Percentiles rank a stretch among this genome's conserved stretches.
Evolutionary conservation across 2,888 invertebrate species (phyloP).

Genomic region (Phyllotreta striolata): DNA sequence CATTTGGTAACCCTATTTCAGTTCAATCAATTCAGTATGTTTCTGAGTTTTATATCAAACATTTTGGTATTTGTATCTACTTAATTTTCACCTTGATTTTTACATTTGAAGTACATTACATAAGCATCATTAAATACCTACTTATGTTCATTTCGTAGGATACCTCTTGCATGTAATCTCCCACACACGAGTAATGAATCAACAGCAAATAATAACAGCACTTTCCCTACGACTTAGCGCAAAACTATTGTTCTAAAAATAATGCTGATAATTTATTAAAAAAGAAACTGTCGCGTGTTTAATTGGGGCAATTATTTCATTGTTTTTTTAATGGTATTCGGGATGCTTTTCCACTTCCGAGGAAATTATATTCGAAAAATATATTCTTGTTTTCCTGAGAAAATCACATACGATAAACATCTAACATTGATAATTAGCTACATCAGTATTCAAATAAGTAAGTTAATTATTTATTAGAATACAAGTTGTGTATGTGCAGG

Average conservation of each 20-base stretch:
- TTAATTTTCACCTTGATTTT: no score
- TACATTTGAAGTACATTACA: no score
- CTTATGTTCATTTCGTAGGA: no score
- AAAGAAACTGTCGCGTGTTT: constrained; percentile 12
- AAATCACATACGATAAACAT: constrained; percentile 4
- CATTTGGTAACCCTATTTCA: no score
- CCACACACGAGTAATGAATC: constrained; percentile 5
- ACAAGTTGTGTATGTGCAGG: no score
- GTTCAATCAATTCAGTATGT: no score
- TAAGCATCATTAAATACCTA: no score
- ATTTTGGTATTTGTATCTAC: no score
- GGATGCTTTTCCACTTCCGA: constrained; percentile 5
- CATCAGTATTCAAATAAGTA: no score
- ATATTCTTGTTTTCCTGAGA: constrained; percentile 5
- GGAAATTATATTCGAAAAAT: not conserved
- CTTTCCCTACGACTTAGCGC: not conserved
- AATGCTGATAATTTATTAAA: constrained; percentile 1
- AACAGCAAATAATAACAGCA: constrained; percentile 7
- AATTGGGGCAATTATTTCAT: not conserved
- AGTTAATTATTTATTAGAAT: no score
- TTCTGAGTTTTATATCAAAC: no score
- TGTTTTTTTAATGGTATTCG: constrained; percentile 10
- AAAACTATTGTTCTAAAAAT: constrained; percentile 18
- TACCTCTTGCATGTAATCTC: constrained; percentile 3
- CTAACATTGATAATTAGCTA: constrained; percentile 2